Evolutionary conservation across 2,888 invertebrate species (phyloP).

Genomic region (Chrysina gloriosa): DNA sequence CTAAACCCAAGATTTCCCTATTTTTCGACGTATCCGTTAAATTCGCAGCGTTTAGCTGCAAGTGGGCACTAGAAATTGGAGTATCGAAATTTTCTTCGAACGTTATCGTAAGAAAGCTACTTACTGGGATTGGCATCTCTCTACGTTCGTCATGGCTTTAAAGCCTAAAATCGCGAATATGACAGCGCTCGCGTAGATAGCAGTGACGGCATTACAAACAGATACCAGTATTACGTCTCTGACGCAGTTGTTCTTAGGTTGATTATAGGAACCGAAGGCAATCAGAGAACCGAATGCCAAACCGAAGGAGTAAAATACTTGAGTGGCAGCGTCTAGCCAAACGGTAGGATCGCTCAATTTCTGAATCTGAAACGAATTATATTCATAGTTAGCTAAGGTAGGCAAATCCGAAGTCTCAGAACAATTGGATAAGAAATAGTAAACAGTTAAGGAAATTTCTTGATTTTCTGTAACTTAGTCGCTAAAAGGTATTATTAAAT

Average conservation of each 20-base stretch:
- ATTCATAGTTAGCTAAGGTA: neutral
- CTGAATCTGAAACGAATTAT: constrained; percentile 71
- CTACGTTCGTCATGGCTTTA: constrained; percentile 92
- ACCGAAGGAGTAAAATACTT: constrained; percentile 96
- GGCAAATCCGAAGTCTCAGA: neutral
- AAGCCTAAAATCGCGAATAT: constrained; percentile 96
- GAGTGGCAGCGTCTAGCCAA: constrained; percentile 96
- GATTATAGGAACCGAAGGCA: constrained; percentile 96
- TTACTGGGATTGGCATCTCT: constrained; percentile 82
- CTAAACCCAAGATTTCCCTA: constrained; percentile 67
- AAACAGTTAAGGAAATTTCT: too few relatives aligned
- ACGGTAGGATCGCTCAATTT: constrained; percentile 88
- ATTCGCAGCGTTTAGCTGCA: constrained; percentile 59
- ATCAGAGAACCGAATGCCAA: constrained; percentile 95
- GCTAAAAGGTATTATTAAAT: too few relatives aligned
- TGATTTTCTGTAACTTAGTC: too few relatives aligned
- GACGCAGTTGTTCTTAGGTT: constrained; percentile 94
- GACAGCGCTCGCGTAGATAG: constrained; percentile 93
- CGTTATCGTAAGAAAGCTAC: constrained; percentile 53
- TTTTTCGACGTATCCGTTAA: constrained; percentile 60
- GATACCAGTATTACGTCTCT: constrained; percentile 91
- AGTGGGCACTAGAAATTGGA: constrained; percentile 66
- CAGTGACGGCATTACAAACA: constrained; percentile 92
- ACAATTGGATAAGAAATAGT: too few relatives aligned
- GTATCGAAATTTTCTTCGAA: too few relatives aligned